A percentile compares a stretch with the other conserved stretches of the same genome.
These are phyloP conservation scores for Lissocephala sabroskyi DNA, from an alignment of 2,888 invertebrate genomes.

Conservation along the genomic window DNA sequence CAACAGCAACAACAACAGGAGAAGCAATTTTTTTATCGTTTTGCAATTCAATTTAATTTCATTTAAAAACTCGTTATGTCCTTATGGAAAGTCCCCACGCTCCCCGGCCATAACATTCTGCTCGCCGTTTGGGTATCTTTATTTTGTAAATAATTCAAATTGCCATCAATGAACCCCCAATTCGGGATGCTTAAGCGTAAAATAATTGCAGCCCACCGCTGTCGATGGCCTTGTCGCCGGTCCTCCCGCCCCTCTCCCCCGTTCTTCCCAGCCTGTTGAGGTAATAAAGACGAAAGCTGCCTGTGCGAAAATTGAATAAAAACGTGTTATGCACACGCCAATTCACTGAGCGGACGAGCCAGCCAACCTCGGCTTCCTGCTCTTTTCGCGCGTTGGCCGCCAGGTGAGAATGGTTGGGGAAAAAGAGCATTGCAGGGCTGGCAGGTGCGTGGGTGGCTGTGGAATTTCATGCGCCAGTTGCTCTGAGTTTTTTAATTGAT, in stretches of 20 bases:
- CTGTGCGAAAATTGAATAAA: conserved; percentile 13
- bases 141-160: conserved; percentile 40
- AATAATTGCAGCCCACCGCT: conserved; percentile 5
- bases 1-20: conserved; percentile 12
- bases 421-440: too few species aligned
- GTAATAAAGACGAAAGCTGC: conserved; percentile 9
- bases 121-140: conserved; percentile 39
- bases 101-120: background rate
- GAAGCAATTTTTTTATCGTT: conserved; percentile 26
- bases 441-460: too few species aligned
- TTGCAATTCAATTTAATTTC: conserved; percentile 42
- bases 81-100: conserved; percentile 18
- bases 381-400: conserved; percentile 1
- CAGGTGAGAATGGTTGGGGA: too few species aligned
- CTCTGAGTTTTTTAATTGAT: conserved; percentile 25
- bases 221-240: background rate
- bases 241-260: conserved; percentile 1
- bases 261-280: background rate
- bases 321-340: conserved; percentile 1
- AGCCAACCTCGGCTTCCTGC: conserved; percentile 2
- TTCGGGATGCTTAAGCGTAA: conserved; percentile 9
- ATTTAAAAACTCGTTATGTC: conserved; percentile 50
- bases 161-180: conserved; percentile 39
- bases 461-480: too few species aligned
- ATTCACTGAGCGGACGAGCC: background rate